Base-by-base conservation (phyloP, 2,113 vertebrate genomes). In the Chloroceryle aenea region DNA sequence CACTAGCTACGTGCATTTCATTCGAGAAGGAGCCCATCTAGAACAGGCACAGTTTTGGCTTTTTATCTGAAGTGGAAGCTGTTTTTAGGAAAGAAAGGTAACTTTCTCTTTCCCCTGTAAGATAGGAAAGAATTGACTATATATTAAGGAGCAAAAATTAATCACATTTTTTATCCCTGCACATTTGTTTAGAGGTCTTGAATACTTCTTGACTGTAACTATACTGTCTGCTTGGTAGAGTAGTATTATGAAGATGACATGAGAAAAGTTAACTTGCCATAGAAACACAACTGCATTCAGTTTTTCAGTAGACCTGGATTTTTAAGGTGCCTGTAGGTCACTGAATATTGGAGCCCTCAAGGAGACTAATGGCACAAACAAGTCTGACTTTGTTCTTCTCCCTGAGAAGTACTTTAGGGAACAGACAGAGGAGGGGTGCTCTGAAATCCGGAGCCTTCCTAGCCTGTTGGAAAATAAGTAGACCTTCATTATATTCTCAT, bases 381-480 rank as follows among this genome's bases (percentile, higher is more conserved):
- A 98, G 38, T 91, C 98, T 74, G 97, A 97, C 92, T 98, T 98
- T 89, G 88, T 95, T 95, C 69, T 93, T 69, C 96, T 98, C 56
- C 96, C 96, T 20, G 87, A 98, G 90, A 98, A 97, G 89, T 96
- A 94, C 84, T 98, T 98, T 10, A 27, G 87, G 78, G 92, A 85
- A 71, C 95, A 95, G 68, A 58, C 53, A 82, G 90, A 87, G 17
- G 80, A 97, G 56, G 62, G 92, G 45, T 40, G 62, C 34, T 75
- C 74, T 74, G 94, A 84, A 87, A 91, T 95, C 74, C 94, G 58
- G 50, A 90, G 90, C 48, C 90, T 75, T 90, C 93, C 90, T 43
- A 86, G 87, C 38, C 86, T 97, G 81, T 93, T 94, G 78, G 96
- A 98, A 95, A 98, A 98, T 98, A 97, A 98, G 98, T 96, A 92